Evolutionary conservation across 2,113 vertebrate genomes (phyloP).

Genomic region (Phalacrocorax carbo): DNA sequence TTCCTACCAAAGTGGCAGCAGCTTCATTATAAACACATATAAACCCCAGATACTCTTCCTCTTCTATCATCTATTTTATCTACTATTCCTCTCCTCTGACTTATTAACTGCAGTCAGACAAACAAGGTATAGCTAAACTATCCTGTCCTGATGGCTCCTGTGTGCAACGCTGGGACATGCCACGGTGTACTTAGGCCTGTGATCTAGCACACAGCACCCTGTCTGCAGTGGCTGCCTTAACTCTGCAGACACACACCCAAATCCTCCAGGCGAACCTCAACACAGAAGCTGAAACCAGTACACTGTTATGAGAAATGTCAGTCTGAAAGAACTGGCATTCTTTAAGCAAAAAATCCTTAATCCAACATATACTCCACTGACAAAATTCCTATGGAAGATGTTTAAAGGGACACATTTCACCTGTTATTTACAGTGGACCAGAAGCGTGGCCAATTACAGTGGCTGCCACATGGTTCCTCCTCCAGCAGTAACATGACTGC

Average conservation of each 20-base stretch:
- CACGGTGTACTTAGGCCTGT: no score
- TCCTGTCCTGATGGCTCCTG: background rate
- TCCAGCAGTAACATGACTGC: background rate
- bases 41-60: background rate
- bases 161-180: background rate
- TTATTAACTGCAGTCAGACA: background rate
- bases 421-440: background rate
- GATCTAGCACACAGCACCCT: accelerated
- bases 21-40: background rate
- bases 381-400: background rate
- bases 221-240: background rate
- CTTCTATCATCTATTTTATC: background rate
- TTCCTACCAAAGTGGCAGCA: background rate
- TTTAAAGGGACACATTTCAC: background rate
- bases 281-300: background rate
- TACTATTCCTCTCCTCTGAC: background rate
- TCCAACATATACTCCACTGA: background rate
- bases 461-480: background rate
- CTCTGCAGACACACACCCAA: background rate
- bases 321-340: background rate
- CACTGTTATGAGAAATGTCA: background rate
- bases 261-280: background rate
- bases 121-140: background rate
- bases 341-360: background rate
- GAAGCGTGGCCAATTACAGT: background rate